Percentiles rank a stretch among this genome's conserved stretches.
phyloP scores from a whole-genome alignment of 2,888 invertebrate genomes.

The Epinotia demarniana region DNA sequence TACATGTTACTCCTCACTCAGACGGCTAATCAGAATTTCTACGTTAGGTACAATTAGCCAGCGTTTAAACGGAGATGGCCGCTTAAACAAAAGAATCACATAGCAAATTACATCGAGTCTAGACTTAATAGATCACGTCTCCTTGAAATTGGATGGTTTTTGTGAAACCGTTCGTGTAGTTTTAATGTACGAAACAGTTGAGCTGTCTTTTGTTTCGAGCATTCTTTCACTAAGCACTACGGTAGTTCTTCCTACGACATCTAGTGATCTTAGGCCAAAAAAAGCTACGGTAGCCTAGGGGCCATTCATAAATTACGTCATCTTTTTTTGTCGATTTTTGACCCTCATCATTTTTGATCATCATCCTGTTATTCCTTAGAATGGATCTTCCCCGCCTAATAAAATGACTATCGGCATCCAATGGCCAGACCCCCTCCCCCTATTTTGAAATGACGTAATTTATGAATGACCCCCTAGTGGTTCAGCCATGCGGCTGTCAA shows the following conservation, averaged over 20 bases:
- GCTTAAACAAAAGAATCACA: slow-evolving; percentile 10
- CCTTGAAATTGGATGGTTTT: slow-evolving; percentile 22
- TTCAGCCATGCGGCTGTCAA: no score
- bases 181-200: not conserved
- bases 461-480: no score
- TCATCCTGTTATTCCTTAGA: no score
- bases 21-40: not conserved
- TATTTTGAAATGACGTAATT: no score
- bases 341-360: no score
- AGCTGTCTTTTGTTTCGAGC: not conserved
- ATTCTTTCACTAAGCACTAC: not conserved
- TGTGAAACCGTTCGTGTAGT: not conserved
- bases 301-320: no score
- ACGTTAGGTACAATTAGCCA: not conserved
- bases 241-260: not conserved
- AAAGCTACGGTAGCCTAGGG: no score
- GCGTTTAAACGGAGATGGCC: not conserved
- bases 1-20: not conserved
- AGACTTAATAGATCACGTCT: slow-evolving; percentile 27
- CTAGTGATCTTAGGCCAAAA: not conserved
- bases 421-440: no score
- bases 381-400: no score
- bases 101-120: slow-evolving; percentile 15
- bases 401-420: no score
- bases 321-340: not conserved